Evolutionary conservation across 30 jellyfish, hydroid and myxozoan species (phyloP).

Genomic region (Mastigias papua): DNA sequence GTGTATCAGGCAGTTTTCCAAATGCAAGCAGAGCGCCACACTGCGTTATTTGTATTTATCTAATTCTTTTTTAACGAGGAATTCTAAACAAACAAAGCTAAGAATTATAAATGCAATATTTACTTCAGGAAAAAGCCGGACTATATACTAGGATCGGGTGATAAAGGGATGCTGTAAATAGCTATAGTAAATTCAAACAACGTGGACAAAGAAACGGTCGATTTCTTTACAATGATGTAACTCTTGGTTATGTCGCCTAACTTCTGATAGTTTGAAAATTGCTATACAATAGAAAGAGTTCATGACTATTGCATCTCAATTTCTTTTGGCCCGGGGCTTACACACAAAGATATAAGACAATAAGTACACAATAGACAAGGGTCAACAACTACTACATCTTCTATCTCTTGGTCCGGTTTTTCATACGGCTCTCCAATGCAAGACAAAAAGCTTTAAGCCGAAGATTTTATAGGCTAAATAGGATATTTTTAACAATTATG

Average conservation of each 20-base stretch:
- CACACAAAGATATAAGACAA: background rate
- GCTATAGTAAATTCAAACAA: too few species aligned
- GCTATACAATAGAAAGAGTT: too few species aligned
- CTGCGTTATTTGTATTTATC: background rate
- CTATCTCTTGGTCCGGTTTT: conserved; percentile 11
- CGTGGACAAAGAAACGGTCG: too few species aligned
- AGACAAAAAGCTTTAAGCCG: background rate
- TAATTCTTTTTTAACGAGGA: conserved; percentile 15
- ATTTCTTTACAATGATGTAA: too few species aligned
- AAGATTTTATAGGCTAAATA: conserved; percentile 13
- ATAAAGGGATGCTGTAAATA: too few species aligned
- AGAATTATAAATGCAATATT: conserved; percentile 28
- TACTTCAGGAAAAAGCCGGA: background rate
- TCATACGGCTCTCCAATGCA: background rate
- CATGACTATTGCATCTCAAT: too few species aligned
- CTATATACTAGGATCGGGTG: background rate
- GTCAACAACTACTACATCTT: background rate
- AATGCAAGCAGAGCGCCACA: conserved; percentile 29
- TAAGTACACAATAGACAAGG: background rate
- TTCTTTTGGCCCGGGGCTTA: too few species aligned
- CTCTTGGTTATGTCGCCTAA: too few species aligned
- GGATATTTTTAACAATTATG: conserved; percentile 29
- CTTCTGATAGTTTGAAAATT: too few species aligned
- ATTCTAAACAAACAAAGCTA: conserved; percentile 44
- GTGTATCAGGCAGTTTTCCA: background rate